A percentile compares a stretch with the other conserved stretches of the same genome.
These are phyloP conservation scores for Macropodus opercularis DNA, from an alignment of 2,797 vertebrate species.

Conservation along the genomic window DNA sequence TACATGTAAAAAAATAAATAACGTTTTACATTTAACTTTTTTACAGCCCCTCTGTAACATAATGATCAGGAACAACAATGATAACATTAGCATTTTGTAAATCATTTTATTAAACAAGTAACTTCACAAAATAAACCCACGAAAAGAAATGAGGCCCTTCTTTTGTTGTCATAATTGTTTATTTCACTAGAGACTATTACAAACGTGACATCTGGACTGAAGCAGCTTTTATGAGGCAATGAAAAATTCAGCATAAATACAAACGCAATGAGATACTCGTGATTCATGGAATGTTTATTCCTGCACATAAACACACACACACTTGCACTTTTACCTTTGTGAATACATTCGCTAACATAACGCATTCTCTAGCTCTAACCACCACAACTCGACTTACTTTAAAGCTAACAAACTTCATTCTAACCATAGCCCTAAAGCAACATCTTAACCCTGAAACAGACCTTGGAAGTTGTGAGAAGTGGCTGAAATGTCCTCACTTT, in stretches of 20 bases:
- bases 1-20: too few relatives aligned
- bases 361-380: too few relatives aligned
- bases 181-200: slow-evolving; percentile 51
- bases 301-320: background rate
- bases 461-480: too few relatives aligned
- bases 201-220: slow-evolving; percentile 51
- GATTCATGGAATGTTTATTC: slow-evolving; percentile 53
- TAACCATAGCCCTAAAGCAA: too few relatives aligned
- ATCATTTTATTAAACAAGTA: slow-evolving; percentile 23
- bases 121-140: slow-evolving; percentile 41
- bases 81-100: slow-evolving; percentile 7
- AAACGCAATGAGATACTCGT: slow-evolving; percentile 51
- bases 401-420: too few relatives aligned
- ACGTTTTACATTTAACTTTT: too few relatives aligned
- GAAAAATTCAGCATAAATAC: slow-evolving; percentile 53
- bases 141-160: slow-evolving; percentile 19
- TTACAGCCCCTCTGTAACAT: background rate
- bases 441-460: too few relatives aligned
- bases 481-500: too few relatives aligned
- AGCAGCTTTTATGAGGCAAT: slow-evolving; percentile 42
- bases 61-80: slow-evolving; percentile 1
- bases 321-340: too few relatives aligned
- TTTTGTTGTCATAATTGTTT: slow-evolving; percentile 37
- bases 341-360: slow-evolving; percentile 8
- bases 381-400: too few relatives aligned